phyloP scores from a whole-genome alignment of 2,888 invertebrate species.

The Nymphalis c-album region DNA sequence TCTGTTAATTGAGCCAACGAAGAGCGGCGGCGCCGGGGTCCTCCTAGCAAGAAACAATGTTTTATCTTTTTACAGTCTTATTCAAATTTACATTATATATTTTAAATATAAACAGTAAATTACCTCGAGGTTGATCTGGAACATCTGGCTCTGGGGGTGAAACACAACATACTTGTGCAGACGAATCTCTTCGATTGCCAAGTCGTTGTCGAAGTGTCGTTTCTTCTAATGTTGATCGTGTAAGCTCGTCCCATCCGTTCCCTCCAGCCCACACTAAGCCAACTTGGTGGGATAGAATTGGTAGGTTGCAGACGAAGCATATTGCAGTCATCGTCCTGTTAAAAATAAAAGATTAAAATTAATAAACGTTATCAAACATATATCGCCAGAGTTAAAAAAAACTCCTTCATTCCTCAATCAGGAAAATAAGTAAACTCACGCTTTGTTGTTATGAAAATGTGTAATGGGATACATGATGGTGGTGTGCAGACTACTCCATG shows the following conservation, averaged over 20 bases:
- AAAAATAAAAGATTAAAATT: slow-evolving; percentile 43
- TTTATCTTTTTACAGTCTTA: background rate
- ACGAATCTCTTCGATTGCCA: slow-evolving; percentile 92
- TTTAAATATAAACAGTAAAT: slow-evolving; percentile 15
- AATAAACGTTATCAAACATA: background rate
- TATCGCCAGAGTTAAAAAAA: background rate
- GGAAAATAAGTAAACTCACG: slow-evolving; percentile 53
- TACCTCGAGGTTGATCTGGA: slow-evolving; percentile 76
- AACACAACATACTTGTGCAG: slow-evolving; percentile 92
- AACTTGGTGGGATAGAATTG: slow-evolving; percentile 96
- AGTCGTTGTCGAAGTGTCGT: slow-evolving; percentile 91
- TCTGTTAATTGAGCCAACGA: slow-evolving; percentile 94
- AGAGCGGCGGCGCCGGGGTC: slow-evolving; percentile 88
- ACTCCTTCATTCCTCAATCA: background rate
- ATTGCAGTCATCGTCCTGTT: slow-evolving; percentile 95
- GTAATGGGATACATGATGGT: slow-evolving; percentile 62
- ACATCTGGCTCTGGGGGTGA: slow-evolving; percentile 92
- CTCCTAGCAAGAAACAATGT: slow-evolving; percentile 58
- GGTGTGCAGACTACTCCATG: slow-evolving; percentile 47
- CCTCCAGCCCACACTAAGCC: slow-evolving; percentile 96
- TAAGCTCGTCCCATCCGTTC: slow-evolving; percentile 96
- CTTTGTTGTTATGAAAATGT: slow-evolving; percentile 72
- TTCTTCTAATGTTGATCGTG: slow-evolving; percentile 91
- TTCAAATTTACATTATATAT: background rate
- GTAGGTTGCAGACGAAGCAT: slow-evolving; percentile 98